A percentile compares a stretch with the other conserved stretches of the same genome.
Evolutionary conservation across 1,140 invertebrate species (phyloP).

Genomic region (Bombus soroeensis): DNA sequence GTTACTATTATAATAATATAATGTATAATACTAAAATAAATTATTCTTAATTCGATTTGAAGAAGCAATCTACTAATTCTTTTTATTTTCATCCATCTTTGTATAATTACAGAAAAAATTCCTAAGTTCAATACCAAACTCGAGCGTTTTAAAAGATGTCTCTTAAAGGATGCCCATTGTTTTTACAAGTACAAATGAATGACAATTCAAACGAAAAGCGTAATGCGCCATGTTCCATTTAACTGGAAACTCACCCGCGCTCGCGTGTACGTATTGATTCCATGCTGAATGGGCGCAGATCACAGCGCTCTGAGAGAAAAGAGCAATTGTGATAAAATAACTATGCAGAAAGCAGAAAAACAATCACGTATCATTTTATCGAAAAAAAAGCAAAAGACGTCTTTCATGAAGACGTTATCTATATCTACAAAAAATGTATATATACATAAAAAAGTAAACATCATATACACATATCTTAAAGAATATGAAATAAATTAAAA

Average conservation of each 20-base stretch:
- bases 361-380: background rate
- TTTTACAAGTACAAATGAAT: background rate
- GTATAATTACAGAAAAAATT: background rate
- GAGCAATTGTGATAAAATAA: conserved; percentile 12
- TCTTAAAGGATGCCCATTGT: background rate
- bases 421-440: too few species aligned
- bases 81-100: background rate
- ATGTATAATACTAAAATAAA: conserved; percentile 59
- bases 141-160: background rate
- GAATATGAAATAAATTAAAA: background rate
- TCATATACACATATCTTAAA: background rate
- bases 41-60: conserved; percentile 52
- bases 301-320: conserved; percentile 6
- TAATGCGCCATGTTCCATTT: conserved; percentile 25
- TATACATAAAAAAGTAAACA: too few species aligned
- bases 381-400: background rate
- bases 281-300: conserved; percentile 16
- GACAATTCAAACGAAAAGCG: background rate
- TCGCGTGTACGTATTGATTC: conserved; percentile 49
- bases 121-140: background rate
- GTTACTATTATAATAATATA: conserved; percentile 47
- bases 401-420: background rate
- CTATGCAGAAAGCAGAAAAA: background rate
- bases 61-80: background rate
- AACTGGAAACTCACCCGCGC: conserved; percentile 33